A percentile compares a stretch with the other conserved stretches of the same genome.
phyloP scores from a whole-genome alignment of 2,797 vertebrate genomes.

The Pogoniulus pusillus region DNA sequence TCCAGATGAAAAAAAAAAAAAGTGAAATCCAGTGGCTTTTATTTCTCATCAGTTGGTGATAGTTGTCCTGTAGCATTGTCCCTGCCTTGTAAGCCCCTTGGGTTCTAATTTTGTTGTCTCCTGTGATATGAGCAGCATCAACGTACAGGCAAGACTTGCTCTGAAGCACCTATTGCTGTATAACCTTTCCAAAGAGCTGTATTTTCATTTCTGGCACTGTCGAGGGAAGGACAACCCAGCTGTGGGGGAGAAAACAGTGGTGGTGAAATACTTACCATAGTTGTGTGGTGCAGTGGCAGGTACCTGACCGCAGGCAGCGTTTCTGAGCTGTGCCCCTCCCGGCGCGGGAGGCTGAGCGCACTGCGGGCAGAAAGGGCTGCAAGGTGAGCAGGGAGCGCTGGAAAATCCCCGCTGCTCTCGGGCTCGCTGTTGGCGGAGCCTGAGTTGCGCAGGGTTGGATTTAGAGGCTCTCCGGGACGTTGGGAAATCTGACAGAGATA shows the following conservation, averaged over 20 bases:
- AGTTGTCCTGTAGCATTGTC: neutral
- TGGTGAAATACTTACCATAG: neutral
- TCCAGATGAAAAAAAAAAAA: neutral
- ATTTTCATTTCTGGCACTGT: neutral
- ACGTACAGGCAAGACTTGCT: neutral
- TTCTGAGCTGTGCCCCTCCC: neutral
- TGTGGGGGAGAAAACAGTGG: neutral
- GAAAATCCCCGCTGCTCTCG: constrained; percentile 8
- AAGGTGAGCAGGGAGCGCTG: neutral
- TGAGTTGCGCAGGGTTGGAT: neutral
- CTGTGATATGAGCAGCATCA: neutral
- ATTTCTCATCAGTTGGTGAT: neutral
- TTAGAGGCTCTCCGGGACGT: neutral
- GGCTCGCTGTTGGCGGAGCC: neutral
- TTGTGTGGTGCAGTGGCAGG: neutral
- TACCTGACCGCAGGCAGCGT: neutral
- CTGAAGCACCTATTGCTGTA: neutral
- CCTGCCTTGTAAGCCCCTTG: neutral
- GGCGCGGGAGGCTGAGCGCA: neutral
- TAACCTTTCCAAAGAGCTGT: neutral
- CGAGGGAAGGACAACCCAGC: neutral
- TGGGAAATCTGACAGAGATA: constrained; percentile 55
- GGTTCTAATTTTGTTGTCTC: neutral
- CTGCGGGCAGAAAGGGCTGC: neutral
- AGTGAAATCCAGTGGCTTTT: neutral